Percentiles rank a stretch among this genome's conserved stretches.
phyloP scores from a whole-genome alignment of 1,140 invertebrate genomes.

The Drosophila yakuba region DNA sequence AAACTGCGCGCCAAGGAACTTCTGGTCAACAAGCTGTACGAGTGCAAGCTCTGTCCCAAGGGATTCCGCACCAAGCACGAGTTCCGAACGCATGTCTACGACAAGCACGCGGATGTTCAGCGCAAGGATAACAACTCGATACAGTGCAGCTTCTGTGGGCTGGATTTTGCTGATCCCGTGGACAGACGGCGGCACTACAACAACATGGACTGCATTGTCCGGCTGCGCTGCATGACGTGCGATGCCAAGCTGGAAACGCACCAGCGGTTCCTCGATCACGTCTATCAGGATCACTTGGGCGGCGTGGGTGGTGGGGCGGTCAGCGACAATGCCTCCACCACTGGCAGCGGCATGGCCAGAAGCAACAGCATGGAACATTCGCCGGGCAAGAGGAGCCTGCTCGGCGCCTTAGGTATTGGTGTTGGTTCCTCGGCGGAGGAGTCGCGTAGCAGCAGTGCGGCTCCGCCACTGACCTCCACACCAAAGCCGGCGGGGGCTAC shows the following conservation, averaged over 20 bases:
- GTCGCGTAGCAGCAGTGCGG: conserved; percentile 66
- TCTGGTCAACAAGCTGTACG: conserved; percentile 82
- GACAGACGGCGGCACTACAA: conserved; percentile 83
- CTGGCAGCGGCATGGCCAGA: conserved; percentile 34
- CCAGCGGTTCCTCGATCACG: conserved; percentile 82
- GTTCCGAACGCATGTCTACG: conserved; percentile 83
- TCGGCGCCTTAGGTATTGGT: conserved; percentile 67
- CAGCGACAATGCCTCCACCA: conserved; percentile 70
- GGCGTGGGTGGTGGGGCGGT: conserved; percentile 62
- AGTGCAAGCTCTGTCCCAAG: conserved; percentile 81
- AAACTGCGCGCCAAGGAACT: conserved; percentile 81
- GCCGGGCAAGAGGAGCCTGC: conserved; percentile 61
- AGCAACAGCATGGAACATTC: conserved; percentile 64
- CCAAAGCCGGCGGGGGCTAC: conserved; percentile 19
- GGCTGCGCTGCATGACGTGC: conserved; percentile 82
- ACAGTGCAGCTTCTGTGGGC: conserved; percentile 79
- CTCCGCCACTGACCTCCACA: conserved; percentile 18
- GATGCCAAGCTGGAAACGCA: conserved; percentile 81
- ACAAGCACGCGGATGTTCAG: conserved; percentile 81
- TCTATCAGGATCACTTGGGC: conserved; percentile 81
- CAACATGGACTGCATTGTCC: conserved; percentile 84
- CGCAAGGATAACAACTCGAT: conserved; percentile 76
- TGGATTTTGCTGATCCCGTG: conserved; percentile 79
- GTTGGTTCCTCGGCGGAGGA: conserved; percentile 69
- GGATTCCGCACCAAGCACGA: conserved; percentile 83